Evolutionary conservation across 1,140 invertebrate species (phyloP), one percentile per base, ranked within the genome.

Genomic region (Calliopsis andreniformis): DNA sequence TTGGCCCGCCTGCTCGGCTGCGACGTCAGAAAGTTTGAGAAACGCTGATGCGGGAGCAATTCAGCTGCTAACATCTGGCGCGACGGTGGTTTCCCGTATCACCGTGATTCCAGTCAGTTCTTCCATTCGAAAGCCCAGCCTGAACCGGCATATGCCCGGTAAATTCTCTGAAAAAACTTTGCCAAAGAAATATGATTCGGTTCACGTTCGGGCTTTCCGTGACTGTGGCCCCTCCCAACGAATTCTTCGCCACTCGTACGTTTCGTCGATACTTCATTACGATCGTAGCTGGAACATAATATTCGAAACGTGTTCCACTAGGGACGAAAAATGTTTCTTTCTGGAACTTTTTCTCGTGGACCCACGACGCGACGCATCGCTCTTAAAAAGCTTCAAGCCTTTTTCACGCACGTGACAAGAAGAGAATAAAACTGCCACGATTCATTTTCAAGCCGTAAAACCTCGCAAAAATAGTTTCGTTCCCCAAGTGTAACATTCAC

Each of bases 251-350:
- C 28, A 43, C 63, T 47, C 58, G 80, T 83, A 82, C 76, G 80
- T 83, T 82, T 71, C 81, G 68, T 79, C 81, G 81, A 82, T 83
- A 83, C 81, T 83, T 83, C 81, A 82, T 83, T 82, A 83, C 78
- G 80, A 64, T 66, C 76, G 53, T 55, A 49, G 62, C 80, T 55
- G 56, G 76, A 76, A 79, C 80, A 82, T 83, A 83, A 83, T 83
- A 82, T 82, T 76, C 70, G 80, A 83, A 83, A 79, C 80, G 80
- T 83, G 80, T 83, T 83, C 59, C 61, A 63, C 55, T 43, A 49
- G 32, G 69, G 47, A 47, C 75, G 58, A 83, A 43, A 55, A 53
- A 82, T 79, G 80, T 66, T 75, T 83, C 81, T 82, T 81, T 82
- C 43, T 58, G 56, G 12, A 83, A 83, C 43, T 82, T 83, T 83